Percentiles rank a stretch among this genome's conserved stretches.
These are phyloP conservation scores for Peromyscus aztecus DNA, from an alignment of 2,797 vertebrate genomes.

Conservation along the genomic window DNA sequence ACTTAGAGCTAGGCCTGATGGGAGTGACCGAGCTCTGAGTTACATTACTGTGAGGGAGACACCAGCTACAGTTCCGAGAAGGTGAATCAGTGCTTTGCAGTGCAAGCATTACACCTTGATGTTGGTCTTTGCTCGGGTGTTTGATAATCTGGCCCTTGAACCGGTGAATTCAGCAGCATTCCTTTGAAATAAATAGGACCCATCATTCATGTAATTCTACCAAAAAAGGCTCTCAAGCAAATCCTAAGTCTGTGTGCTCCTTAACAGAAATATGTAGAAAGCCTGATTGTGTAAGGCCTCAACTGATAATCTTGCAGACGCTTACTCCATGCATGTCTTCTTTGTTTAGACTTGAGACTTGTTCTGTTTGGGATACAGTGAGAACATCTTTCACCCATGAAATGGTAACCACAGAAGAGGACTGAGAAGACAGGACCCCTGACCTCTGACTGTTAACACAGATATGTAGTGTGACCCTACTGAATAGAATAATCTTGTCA, in stretches of 20 bases:
- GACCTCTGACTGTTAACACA: neutral
- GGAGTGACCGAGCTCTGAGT: neutral
- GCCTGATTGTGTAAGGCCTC: conserved; percentile 25
- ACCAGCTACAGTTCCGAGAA: neutral
- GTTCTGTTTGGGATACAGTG: neutral
- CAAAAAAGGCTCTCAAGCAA: conserved; percentile 17
- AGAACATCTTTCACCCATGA: neutral
- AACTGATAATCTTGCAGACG: conserved; percentile 63
- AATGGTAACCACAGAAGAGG: conserved; percentile 20
- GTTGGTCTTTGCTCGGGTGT: neutral
- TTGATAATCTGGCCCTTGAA: neutral
- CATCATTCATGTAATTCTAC: neutral
- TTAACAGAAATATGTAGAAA: neutral
- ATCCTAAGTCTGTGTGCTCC: neutral
- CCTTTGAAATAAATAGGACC: neutral
- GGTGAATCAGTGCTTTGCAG: neutral
- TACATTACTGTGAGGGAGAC: neutral
- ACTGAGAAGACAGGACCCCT: neutral
- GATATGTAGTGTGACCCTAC: neutral
- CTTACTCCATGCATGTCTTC: conserved; percentile 30
- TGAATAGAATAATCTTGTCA: conserved; percentile 16
- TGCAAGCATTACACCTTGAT: neutral
- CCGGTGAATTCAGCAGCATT: neutral
- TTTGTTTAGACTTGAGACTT: conserved; percentile 31
- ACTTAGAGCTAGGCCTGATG: neutral